Base-by-base conservation (phyloP, 1,140 invertebrate genomes). In the Helicoverpa zea region DNA sequence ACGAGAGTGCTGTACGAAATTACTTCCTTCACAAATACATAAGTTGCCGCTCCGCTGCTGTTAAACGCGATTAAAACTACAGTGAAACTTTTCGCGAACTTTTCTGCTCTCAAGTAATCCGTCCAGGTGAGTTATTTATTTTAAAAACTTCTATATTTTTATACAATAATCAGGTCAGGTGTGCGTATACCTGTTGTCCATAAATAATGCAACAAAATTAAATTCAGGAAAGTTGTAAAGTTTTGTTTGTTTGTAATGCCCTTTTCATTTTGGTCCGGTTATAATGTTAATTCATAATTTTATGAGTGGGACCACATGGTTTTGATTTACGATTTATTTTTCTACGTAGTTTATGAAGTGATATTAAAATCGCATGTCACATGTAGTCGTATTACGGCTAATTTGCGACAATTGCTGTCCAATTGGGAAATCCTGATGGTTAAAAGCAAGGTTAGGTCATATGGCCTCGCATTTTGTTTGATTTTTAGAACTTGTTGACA, bases 11-110 rank as follows among this genome's bases (percentile, higher is more conserved):
- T 59, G 52, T 61, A 61, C 30, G 12, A 52, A 59, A 74, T 61
- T 51, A 63, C 29, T 90, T 92, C 89, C 86, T 88, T 89, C 86
- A 89, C 90, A 87, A 43, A 87, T 87, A 88, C 79, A 77, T 82
- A 80, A 79, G 83, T 88, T 88, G 87, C 83, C 80, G 88, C 82
- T 87, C 84, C 81, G 78, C 82, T 88, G 89, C 90, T 86, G 73
- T 56, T 23, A 58, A 78, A 52, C 51, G 23, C 12, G 30, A 79
- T 3, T 56, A 52, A 70, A 79, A 61, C 73, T 43, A 74, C 64
- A 79, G 70, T 83, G 80, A 64, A 76, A 72, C 63, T 83, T 79
- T 68, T 76, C 16, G 56, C 56, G 16, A 29, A 35, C 14, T 73
- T 58, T 23, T 81, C 43, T 23, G 10, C 49, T 47, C 18, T 51